A percentile compares a stretch with the other conserved stretches of the same genome.
Conservation (phyloP, 2,797 vertebrate genomes). For the Sebastes kiyomatsui region DNA sequence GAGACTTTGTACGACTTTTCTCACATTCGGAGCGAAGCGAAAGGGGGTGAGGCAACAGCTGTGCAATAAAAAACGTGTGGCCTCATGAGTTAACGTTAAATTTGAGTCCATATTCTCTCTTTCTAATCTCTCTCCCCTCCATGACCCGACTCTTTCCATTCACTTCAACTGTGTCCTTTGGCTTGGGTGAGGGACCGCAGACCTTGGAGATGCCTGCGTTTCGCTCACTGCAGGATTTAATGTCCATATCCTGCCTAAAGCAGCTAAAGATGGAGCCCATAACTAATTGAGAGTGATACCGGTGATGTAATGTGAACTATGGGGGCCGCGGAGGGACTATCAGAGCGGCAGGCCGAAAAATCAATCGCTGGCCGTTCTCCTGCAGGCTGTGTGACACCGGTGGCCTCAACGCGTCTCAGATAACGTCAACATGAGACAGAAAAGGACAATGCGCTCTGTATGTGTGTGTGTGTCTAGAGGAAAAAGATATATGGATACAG, state of each 20-base stretch:
- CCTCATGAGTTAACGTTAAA: conserved; percentile 71
- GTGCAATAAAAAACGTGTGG: conserved; percentile 74
- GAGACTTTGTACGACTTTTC: conserved; percentile 61
- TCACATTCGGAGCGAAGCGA: conserved; percentile 60
- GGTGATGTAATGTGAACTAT: conserved; percentile 74
- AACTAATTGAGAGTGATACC: conserved; percentile 66
- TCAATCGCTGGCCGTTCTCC: conserved; percentile 34
- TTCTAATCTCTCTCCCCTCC: conserved; percentile 57
- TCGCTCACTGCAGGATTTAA: conserved; percentile 64
- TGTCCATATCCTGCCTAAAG: conserved; percentile 71
- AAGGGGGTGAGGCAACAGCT: conserved; percentile 66
- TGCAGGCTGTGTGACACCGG: conserved; percentile 30
- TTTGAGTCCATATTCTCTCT: conserved; percentile 49
- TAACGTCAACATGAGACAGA: conserved; percentile 46
- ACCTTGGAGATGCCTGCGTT: conserved; percentile 46
- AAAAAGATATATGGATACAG: neutral
- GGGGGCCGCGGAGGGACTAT: conserved; percentile 57
- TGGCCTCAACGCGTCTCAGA: conserved; percentile 48
- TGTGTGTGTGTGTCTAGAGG: neutral
- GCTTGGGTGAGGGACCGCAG: conserved; percentile 50
- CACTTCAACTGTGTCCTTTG: conserved; percentile 69
- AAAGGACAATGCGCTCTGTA: neutral
- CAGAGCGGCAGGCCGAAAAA: conserved; percentile 34
- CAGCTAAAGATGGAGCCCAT: conserved; percentile 64
- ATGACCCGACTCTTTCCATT: conserved; percentile 63